Evolutionary conservation across 1,140 invertebrate species (phyloP).

Genomic region (Rhopalosiphum maidis): DNA sequence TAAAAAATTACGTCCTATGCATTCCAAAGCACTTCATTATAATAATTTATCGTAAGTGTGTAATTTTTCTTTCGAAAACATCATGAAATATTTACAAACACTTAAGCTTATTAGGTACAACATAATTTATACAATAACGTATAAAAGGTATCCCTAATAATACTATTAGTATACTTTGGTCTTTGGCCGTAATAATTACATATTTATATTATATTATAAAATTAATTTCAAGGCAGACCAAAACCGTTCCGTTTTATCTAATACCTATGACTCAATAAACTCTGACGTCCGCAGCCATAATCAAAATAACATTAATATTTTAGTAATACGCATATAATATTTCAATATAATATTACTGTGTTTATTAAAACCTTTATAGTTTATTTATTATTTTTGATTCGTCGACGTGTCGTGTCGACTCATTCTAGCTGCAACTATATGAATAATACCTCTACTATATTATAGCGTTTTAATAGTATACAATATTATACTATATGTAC

Average conservation of each 20-base stretch:
- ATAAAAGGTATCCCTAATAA: background rate
- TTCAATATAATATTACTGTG: background rate
- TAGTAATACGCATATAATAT: background rate
- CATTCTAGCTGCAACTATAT: background rate
- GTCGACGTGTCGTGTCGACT: background rate
- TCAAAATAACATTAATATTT: background rate
- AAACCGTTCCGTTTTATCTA: background rate
- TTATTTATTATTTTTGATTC: background rate
- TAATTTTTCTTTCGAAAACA: background rate
- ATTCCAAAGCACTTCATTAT: background rate
- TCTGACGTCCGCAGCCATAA: background rate
- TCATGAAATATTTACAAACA: slow-evolving; percentile 10
- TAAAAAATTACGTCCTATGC: background rate
- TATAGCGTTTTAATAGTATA: background rate
- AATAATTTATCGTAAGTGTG: background rate
- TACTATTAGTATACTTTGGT: background rate
- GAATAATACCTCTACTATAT: background rate
- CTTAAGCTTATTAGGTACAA: background rate
- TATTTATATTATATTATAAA: background rate
- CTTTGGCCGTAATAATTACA: background rate
- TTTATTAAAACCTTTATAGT: background rate
- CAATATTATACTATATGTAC: no score
- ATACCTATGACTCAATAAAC: background rate
- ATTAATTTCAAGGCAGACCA: background rate
- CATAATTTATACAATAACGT: background rate